Conservation (phyloP, 1,140 invertebrate genomes). For the Caenorhabditis tropicalis region DNA sequence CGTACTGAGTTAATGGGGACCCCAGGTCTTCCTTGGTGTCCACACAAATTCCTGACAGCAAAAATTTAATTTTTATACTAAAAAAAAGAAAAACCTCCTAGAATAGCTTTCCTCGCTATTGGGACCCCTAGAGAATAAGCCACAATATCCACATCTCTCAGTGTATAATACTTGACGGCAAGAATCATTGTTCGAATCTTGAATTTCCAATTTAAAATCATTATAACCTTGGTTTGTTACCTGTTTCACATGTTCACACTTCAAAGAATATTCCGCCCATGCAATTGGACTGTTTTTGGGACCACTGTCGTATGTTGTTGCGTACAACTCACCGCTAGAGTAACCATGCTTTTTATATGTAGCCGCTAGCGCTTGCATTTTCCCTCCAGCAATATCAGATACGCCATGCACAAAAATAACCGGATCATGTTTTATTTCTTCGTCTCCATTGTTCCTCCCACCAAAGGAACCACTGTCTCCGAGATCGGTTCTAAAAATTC, state of each 20-base stretch:
- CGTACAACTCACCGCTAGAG: slow-evolving; percentile 61
- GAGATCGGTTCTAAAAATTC: slow-evolving; percentile 58
- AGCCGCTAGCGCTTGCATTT: slow-evolving; percentile 53
- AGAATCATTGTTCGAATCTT: slow-evolving; percentile 66
- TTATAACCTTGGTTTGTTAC: not conserved
- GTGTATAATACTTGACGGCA: slow-evolving; percentile 68
- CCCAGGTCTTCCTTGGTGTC: slow-evolving; percentile 68
- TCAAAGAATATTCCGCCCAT: slow-evolving; percentile 63
- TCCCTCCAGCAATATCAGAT: slow-evolving; percentile 64
- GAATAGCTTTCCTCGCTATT: slow-evolving; percentile 66
- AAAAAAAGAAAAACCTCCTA: slow-evolving; percentile 57
- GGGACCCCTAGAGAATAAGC: slow-evolving; percentile 68
- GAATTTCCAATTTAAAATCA: not conserved
- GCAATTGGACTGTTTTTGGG: slow-evolving; percentile 67
- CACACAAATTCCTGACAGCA: slow-evolving; percentile 60
- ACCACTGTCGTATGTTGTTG: slow-evolving; percentile 68
- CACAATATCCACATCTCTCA: slow-evolving; percentile 64
- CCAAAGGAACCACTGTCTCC: slow-evolving; percentile 65
- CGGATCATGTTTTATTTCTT: slow-evolving; percentile 61
- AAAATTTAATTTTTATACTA: not conserved
- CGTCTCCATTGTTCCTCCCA: slow-evolving; percentile 54
- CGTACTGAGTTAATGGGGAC: slow-evolving; percentile 58
- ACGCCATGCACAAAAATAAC: slow-evolving; percentile 69
- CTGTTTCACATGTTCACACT: slow-evolving; percentile 55
- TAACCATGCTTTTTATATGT: slow-evolving; percentile 54